Conservation (phyloP, 1,140 invertebrate genomes). For the Holcopasites calliopsidis region DNA sequence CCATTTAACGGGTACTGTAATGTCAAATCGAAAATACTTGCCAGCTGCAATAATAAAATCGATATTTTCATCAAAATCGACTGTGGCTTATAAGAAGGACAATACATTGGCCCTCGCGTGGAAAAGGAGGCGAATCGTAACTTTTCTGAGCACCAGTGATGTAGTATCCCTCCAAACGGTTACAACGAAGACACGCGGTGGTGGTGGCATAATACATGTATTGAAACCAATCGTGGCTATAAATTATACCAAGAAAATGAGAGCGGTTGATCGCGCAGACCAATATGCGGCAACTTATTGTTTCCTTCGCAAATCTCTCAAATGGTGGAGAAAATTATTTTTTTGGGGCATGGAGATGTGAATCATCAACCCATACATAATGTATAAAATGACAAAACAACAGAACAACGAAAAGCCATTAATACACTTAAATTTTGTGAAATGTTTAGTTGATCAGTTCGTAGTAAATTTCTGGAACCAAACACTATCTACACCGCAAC, state of each 20-base stretch:
- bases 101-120: slow-evolving; percentile 48
- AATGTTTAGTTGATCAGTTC: slow-evolving; percentile 40
- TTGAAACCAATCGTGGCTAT: slow-evolving; percentile 17
- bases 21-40: slow-evolving; percentile 50
- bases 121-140: slow-evolving; percentile 53
- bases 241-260: slow-evolving; percentile 37
- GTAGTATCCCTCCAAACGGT: slow-evolving; percentile 11
- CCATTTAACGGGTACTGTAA: slow-evolving; percentile 48
- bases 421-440: slow-evolving; percentile 45
- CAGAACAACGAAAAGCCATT: too few species aligned
- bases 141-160: slow-evolving; percentile 43
- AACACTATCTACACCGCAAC: slow-evolving; percentile 28
- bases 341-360: too few species aligned
- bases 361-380: too few species aligned
- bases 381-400: too few species aligned
- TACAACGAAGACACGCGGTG: neutral
- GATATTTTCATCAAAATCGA: slow-evolving; percentile 31
- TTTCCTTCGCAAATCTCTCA: too few species aligned
- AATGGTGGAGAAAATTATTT: too few species aligned
- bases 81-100: slow-evolving; percentile 36
- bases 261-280: slow-evolving; percentile 19
- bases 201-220: too few species aligned
- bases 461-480: slow-evolving; percentile 35
- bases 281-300: slow-evolving; percentile 11
- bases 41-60: slow-evolving; percentile 48